Conservation (phyloP, 2,797 vertebrate genomes). For the Channa striata region DNA sequence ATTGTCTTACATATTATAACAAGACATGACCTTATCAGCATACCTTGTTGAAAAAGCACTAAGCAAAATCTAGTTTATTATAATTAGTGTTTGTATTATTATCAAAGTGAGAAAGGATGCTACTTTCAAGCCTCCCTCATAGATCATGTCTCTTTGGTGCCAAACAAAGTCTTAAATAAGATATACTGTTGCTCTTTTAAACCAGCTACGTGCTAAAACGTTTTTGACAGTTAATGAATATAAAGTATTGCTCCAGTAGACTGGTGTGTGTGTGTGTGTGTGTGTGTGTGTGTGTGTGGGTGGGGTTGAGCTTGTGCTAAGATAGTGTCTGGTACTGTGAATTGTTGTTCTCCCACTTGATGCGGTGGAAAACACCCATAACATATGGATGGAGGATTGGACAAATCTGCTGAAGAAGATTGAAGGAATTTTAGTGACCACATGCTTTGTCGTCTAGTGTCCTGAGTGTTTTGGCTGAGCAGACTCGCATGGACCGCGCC, state of each 20-base stretch:
- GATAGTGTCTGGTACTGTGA: conserved; percentile 61
- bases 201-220: conserved; percentile 66
- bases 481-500: conserved; percentile 8
- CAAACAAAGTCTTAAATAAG: conserved; percentile 68
- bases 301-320: conserved; percentile 33
- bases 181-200: conserved; percentile 70
- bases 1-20: no score
- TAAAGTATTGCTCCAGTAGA: conserved; percentile 67
- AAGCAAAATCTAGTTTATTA: conserved; percentile 13
- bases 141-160: conserved; percentile 61
- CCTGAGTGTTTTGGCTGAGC: conserved; percentile 30
- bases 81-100: conserved; percentile 29
- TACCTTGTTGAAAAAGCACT: conserved; percentile 18
- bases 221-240: conserved; percentile 77
- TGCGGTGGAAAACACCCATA: conserved; percentile 50
- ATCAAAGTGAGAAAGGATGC: conserved; percentile 44
- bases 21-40: neutral
- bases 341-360: conserved; percentile 68
- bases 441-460: conserved; percentile 37
- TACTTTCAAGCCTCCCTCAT: conserved; percentile 51
- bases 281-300: conserved; percentile 24
- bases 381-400: conserved; percentile 63
- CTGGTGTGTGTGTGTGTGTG: conserved; percentile 33
- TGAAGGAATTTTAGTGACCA: conserved; percentile 30
- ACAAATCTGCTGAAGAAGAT: conserved; percentile 39